Conservation (phyloP, 2,888 invertebrate genomes). For the Mesoligia furuncula region DNA sequence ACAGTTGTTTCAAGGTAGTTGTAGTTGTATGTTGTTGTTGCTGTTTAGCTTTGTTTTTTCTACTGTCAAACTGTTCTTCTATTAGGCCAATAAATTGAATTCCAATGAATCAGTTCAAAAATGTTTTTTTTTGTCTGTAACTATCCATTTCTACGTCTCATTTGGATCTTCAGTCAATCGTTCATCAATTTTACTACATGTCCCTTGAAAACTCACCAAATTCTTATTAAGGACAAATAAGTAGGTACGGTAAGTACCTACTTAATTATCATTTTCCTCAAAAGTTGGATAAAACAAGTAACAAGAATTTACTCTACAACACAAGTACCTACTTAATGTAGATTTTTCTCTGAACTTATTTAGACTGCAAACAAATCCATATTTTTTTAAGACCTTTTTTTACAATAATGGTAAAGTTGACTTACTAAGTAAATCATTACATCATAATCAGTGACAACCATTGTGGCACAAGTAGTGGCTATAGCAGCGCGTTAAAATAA, state of each 20-base stretch:
- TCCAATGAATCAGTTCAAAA: too few species aligned
- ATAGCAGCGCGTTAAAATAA: conserved; percentile 34
- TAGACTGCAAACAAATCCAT: not conserved
- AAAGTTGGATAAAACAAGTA: not conserved
- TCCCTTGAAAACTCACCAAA: not conserved
- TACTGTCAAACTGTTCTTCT: too few species aligned
- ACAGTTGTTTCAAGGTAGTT: too few species aligned
- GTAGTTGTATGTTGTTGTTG: too few species aligned
- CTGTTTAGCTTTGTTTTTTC: not conserved
- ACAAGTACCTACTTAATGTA: not conserved
- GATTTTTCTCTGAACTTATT: conserved; percentile 20
- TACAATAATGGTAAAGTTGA: conserved; percentile 5
- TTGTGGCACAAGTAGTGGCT: conserved; percentile 19
- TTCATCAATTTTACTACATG: not conserved
- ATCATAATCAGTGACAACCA: conserved; percentile 34
- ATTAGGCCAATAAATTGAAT: too few species aligned
- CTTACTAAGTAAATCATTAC: conserved; percentile 34
- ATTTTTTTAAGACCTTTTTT: conserved; percentile 5
- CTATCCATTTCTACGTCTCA: not conserved
- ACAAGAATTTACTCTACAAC: not conserved
- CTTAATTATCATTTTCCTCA: not conserved
- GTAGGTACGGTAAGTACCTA: too few species aligned
- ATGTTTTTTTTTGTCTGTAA: too few species aligned
- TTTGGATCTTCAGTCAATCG: not conserved
- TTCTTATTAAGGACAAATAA: not conserved